Evolutionary conservation across 1,140 invertebrate genomes (phyloP).

Genomic region (Chironomus tepperi): DNA sequence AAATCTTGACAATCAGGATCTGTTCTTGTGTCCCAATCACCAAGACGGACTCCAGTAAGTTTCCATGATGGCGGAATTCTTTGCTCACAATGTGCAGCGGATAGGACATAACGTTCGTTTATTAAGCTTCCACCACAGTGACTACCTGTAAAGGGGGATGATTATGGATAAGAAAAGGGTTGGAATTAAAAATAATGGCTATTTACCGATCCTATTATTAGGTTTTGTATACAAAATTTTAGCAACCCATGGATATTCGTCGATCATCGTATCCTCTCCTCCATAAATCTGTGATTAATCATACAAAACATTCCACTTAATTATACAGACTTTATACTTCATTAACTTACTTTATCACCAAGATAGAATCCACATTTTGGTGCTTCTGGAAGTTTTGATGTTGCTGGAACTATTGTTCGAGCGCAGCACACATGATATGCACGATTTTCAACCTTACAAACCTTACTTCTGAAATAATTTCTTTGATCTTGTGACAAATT

Average conservation of each 20-base stretch:
- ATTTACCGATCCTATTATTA: background rate
- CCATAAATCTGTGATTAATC: background rate
- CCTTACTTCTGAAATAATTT: too few relatives aligned
- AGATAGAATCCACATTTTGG: background rate
- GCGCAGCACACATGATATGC: too few relatives aligned
- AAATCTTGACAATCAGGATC: conserved; percentile 44
- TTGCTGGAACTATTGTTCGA: too few relatives aligned
- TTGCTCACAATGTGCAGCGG: conserved; percentile 68
- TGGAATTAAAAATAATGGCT: background rate
- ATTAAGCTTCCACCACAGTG: conserved; percentile 64
- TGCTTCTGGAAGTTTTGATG: background rate
- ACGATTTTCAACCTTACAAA: too few relatives aligned
- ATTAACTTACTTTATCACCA: background rate
- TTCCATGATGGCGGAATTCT: conserved; percentile 31
- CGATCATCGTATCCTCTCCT: conserved; percentile 9
- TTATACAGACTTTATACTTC: too few relatives aligned
- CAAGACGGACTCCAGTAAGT: conserved; percentile 45
- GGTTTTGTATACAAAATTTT: background rate
- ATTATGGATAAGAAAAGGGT: background rate
- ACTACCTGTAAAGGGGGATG: conserved; percentile 29
- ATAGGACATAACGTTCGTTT: conserved; percentile 49
- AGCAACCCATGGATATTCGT: background rate
- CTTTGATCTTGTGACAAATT: too few relatives aligned
- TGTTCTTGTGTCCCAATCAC: conserved; percentile 50
- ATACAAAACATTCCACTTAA: too few relatives aligned